Conservation (phyloP, 2,888 invertebrate species). For the Hirtodrosophila trivittata region DNA sequence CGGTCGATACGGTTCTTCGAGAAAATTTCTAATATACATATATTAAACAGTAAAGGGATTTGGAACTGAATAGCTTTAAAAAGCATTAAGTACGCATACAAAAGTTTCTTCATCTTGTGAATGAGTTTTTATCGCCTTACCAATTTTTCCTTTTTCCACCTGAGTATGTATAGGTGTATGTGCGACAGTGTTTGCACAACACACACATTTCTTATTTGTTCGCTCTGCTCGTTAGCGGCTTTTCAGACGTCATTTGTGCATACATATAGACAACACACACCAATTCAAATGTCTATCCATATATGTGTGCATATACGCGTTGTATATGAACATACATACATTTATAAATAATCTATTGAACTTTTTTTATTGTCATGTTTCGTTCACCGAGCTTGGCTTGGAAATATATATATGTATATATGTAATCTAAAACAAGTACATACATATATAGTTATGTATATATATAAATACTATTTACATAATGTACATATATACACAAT, state of each 20-base stretch:
- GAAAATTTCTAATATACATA: not conserved
- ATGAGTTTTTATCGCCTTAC: conserved; percentile 18
- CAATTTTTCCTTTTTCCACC: conserved; percentile 32
- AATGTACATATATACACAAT: not conserved
- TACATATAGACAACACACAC: conserved; percentile 7
- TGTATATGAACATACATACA: not conserved
- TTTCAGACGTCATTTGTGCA: conserved; percentile 60
- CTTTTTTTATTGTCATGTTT: conserved; percentile 13
- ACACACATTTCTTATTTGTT: conserved; percentile 33
- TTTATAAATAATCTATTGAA: conserved; percentile 9
- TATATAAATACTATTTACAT: not conserved
- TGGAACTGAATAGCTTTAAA: too few relatives aligned
- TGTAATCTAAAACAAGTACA: not conserved
- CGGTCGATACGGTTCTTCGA: not conserved
- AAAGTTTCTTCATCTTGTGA: conserved; percentile 15
- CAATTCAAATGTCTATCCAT: not conserved
- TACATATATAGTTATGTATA: not conserved
- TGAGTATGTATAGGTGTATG: conserved; percentile 27
- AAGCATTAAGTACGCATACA: conserved; percentile 2
- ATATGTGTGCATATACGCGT: not conserved
- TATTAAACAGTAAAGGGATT: too few relatives aligned
- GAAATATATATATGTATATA: conserved; percentile 1
- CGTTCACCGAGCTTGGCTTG: conserved; percentile 11
- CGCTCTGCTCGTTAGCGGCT: conserved; percentile 63
- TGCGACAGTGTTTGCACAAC: conserved; percentile 24